These are phyloP conservation scores for Drosophila virilis DNA, from an alignment of 1,140 invertebrate genomes.

Conservation along the genomic window DNA sequence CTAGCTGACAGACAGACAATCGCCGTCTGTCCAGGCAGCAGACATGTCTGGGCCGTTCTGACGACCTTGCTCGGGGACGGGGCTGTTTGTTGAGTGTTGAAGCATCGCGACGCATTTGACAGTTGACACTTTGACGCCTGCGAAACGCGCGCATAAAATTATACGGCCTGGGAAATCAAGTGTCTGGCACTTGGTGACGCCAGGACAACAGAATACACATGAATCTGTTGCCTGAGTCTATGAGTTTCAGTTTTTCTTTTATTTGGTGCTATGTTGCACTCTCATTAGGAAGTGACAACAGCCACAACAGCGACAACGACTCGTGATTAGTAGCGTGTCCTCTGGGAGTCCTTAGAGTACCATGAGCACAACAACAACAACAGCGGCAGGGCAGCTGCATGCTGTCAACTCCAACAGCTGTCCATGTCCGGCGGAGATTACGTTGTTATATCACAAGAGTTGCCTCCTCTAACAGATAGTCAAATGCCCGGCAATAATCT, in stretches of 20 bases:
- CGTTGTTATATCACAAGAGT: conserved; percentile 42
- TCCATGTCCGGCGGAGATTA: conserved; percentile 53
- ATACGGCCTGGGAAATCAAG: conserved; percentile 72
- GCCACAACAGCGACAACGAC: conserved; percentile 49
- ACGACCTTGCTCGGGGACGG: conserved; percentile 51
- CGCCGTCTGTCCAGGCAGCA: conserved; percentile 31
- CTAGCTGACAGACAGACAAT: conserved; percentile 39
- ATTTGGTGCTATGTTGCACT: conserved; percentile 67
- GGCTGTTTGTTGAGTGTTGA: conserved; percentile 45
- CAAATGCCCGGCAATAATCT: conserved; percentile 41
- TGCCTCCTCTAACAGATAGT: conserved; percentile 2
- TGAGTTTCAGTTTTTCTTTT: conserved; percentile 24
- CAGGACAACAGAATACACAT: conserved; percentile 52
- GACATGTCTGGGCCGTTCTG: conserved; percentile 28
- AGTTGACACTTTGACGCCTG: conserved; percentile 71
- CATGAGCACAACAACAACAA: conserved; percentile 54
- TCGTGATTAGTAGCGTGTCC: conserved; percentile 72
- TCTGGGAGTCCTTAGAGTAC: conserved; percentile 59
- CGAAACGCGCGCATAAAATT: conserved; percentile 70
- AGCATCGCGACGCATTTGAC: conserved; percentile 60
- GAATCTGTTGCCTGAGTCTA: conserved; percentile 20
- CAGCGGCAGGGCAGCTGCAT: conserved; percentile 46
- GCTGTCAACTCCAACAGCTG: conserved; percentile 43
- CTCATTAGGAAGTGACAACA: conserved; percentile 80
- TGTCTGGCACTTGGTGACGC: conserved; percentile 68